Evolutionary conservation across 1,140 invertebrate species (phyloP), one percentile per base, ranked within the genome.

Genomic region (Palaemon carinicauda): DNA sequence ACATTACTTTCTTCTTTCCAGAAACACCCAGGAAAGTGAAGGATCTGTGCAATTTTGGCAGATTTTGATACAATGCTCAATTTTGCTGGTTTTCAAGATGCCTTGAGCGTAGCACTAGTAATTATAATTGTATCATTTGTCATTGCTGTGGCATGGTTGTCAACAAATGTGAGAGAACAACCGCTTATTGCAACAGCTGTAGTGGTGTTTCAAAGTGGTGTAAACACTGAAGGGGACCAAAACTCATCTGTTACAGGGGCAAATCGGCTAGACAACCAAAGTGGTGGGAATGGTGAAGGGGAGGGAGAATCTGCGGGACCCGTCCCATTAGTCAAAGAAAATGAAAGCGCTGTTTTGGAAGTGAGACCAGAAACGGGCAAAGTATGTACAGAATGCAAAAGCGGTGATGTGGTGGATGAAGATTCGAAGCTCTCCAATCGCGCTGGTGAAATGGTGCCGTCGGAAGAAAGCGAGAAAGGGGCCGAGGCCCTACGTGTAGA

Each of bases 111-210:
- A 17, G 50, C 71, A 17, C 56, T 86, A 51, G 77, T 86, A 24
- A 73, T 80, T 33, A 51, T 80, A 14, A 51, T 78, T 31, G 83
- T 86, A 21, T 71, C 77, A 52, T n/a, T 86, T 7, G 51, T 86
- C 29, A 41, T 86, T 51, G 83, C 75, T n/a, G 33, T 60, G 27
- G 83, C 83, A 60, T 86, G 83, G 83, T 41, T 86, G 27, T 86
- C 83, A n/a, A 86, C 83, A 60, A 80, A 74, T 41, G 83, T 86
- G 50, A 79, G 83, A 56, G 83, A 86, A 54, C 83, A 85, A 17
- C 83, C 83, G 0, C 53, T 86, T 21, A 65, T 86, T 31, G 81
- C 81, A 21, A 83, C 81, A 50, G 83, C 83, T 10, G 75, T 86
- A 31, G 83, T 86, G 15, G 83, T 86, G 17, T 73, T 86, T 41